Base-by-base conservation (phyloP, 2,113 vertebrate species). In the Apus apus region DNA sequence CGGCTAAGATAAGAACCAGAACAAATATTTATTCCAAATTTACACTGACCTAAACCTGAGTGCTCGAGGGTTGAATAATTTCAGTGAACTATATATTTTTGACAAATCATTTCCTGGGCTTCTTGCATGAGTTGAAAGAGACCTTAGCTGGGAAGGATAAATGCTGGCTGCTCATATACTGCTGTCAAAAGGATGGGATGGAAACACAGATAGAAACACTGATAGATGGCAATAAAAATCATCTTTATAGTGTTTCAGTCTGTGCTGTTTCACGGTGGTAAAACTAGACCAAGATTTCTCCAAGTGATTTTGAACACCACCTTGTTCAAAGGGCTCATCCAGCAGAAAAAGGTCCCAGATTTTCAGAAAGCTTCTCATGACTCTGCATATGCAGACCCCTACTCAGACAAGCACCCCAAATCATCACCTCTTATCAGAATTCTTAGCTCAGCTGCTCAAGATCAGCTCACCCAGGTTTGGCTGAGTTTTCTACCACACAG, bases 21-120 rank as follows among this genome's bases (percentile, higher is more conserved):
- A 93, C 94, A 97, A 95, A 96, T 89, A 94, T 87, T 97, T 96
- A 92, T 92, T 95, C 83, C 91, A 93, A 97, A 97, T 96, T 96
- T 95, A 95, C 93, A 90, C 92, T 93, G 94, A 96, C 94, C 92
- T 93, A 92, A 96, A 94, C 93, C 92, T 72, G 76, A 95, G 83
- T 0, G 83, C 96, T 93, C 58, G 57, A 85, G 93, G 92, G 88
- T 72, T 92, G 90, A 94, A 95, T 94, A 87, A 96, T 93, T 95
- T 92, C 11, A 30, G 83, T 46, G 85, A 96, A 92, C 65, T 87
- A 43, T 61, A 15, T 92, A 78, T 90, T 94, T 96, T 87, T 89
- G 83, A 82, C 74, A 93, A 90, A 74, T 89, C 58, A 78, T 90
- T 96, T 68, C 93, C 93, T 43, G 70, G 83, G 88, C 53, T 93